Conservation (phyloP, 2,888 invertebrate genomes). For the Drosophila pullipes region DNA sequence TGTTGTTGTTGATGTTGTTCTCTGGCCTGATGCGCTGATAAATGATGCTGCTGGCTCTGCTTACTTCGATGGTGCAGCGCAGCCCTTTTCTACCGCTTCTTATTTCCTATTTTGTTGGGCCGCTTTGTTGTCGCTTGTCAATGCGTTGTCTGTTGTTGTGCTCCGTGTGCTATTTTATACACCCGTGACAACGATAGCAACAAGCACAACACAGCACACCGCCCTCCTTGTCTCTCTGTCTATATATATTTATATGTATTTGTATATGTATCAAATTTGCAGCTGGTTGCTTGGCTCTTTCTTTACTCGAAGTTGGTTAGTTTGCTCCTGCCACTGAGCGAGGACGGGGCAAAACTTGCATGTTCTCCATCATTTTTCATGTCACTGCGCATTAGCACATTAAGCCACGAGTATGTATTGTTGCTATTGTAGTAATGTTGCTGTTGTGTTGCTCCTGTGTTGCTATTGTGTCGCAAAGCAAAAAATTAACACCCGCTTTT, state of each 20-base stretch:
- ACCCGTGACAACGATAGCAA: constrained; percentile 31
- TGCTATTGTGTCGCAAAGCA: constrained; percentile 57
- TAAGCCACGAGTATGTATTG: constrained; percentile 64
- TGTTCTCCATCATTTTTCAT: constrained; percentile 80
- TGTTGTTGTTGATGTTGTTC: constrained; percentile 14
- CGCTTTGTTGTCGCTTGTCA: constrained; percentile 67
- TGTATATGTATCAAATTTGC: constrained; percentile 62
- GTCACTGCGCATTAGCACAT: constrained; percentile 79
- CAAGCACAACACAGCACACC: constrained; percentile 16
- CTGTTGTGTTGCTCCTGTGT: constrained; percentile 19
- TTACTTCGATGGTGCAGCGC: constrained; percentile 56
- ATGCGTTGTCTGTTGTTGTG: constrained; percentile 51
- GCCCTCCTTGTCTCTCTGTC: background rate
- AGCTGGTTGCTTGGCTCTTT: constrained; percentile 62
- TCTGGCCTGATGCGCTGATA: constrained; percentile 72
- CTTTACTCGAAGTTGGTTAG: constrained; percentile 53
- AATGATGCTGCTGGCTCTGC: constrained; percentile 64
- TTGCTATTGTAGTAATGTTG: constrained; percentile 40
- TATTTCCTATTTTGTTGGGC: constrained; percentile 11
- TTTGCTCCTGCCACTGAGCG: constrained; percentile 44
- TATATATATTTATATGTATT: constrained; percentile 17
- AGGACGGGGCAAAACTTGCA: constrained; percentile 59
- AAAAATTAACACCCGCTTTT: constrained; percentile 81
- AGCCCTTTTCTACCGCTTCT: constrained; percentile 21
- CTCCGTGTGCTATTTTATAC: constrained; percentile 10